phyloP scores from a whole-genome alignment of 1,140 invertebrate species.

The Patella vulgata region DNA sequence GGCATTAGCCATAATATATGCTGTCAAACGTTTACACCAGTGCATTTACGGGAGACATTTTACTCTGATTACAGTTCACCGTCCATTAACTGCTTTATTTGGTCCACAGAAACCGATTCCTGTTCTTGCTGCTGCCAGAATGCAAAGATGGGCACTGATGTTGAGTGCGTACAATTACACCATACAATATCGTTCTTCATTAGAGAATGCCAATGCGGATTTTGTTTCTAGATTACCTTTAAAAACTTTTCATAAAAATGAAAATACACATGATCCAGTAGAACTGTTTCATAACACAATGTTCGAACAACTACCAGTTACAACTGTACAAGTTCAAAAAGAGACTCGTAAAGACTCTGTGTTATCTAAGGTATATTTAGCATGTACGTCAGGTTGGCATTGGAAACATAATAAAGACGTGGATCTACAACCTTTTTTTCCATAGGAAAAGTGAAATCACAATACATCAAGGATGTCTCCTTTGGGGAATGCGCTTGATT shows the following conservation, averaged over 20 bases:
- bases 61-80: slow-evolving; percentile 61
- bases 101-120: slow-evolving; percentile 47
- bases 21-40: slow-evolving; percentile 69
- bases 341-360: slow-evolving; percentile 20
- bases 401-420: too few species aligned
- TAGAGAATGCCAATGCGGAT: slow-evolving; percentile 33
- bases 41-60: slow-evolving; percentile 67
- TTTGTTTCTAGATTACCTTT: slow-evolving; percentile 28
- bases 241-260: not conserved
- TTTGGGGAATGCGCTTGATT: slow-evolving; percentile 45
- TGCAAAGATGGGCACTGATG: slow-evolving; percentile 63
- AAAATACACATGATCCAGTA: slow-evolving; percentile 1
- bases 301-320: slow-evolving; percentile 27
- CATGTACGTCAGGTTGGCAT: too few species aligned
- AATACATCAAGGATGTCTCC: too few species aligned
- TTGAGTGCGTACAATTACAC: slow-evolving; percentile 59
- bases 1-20: slow-evolving; percentile 69
- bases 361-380: slow-evolving; percentile 7
- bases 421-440: too few species aligned
- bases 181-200: slow-evolving; percentile 37
- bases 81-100: slow-evolving; percentile 58
- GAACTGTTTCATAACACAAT: too few species aligned
- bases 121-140: slow-evolving; percentile 45
- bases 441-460: slow-evolving; percentile 25
- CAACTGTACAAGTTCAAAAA: not conserved